Percentiles rank a stretch among this genome's conserved stretches.
Conservation (phyloP, 2,888 invertebrate species). For the Cheilosia vernalis region DNA sequence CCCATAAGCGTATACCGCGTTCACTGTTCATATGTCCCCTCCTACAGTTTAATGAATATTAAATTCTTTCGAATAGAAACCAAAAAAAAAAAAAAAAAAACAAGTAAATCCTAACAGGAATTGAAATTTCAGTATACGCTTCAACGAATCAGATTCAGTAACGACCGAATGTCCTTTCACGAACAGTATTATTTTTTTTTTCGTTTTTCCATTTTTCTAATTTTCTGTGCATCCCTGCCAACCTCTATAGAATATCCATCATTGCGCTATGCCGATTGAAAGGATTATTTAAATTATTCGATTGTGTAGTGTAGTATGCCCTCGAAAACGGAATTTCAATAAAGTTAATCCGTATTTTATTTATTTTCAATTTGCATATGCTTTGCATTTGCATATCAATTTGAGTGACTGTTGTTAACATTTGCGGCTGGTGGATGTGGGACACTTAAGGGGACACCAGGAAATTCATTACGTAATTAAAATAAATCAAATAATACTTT, state of each 20-base stretch:
- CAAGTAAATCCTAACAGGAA: no score
- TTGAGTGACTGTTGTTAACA: constrained; percentile 35
- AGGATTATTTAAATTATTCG: constrained; percentile 32
- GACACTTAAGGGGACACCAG: no score
- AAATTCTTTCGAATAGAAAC: constrained; percentile 15
- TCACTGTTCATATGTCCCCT: neutral
- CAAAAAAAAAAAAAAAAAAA: neutral
- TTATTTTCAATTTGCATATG: constrained; percentile 40
- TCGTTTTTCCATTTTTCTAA: neutral
- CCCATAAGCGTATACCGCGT: neutral
- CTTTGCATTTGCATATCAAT: constrained; percentile 43
- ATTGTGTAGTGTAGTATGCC: constrained; percentile 1
- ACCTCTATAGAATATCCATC: constrained; percentile 10
- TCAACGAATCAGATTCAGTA: constrained; percentile 37
- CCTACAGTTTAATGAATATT: constrained; percentile 27
- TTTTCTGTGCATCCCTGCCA: neutral
- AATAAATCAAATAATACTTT: no score
- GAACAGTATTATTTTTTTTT: neutral
- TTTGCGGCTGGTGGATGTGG: neutral
- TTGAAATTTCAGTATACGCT: constrained; percentile 2
- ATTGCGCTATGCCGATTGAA: constrained; percentile 9
- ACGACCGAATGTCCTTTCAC: constrained; percentile 45
- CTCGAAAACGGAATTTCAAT: constrained; percentile 31
- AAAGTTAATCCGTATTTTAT: constrained; percentile 48
- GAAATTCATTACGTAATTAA: no score